Base-by-base conservation (phyloP, 2,888 invertebrate species). In the Aspidiotus destructor region DNA sequence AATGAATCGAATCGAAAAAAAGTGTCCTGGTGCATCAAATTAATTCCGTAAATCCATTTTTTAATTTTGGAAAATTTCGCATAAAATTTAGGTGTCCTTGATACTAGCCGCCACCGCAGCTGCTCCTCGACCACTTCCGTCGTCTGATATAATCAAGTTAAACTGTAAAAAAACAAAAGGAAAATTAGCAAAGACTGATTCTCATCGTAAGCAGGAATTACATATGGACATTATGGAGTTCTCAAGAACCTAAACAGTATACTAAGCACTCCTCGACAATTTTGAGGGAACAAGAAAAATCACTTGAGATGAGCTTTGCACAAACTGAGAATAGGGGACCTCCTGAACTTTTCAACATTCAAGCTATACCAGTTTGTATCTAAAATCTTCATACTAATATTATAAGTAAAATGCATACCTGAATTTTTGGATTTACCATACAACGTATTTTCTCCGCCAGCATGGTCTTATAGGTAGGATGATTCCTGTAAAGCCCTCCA, bases 61-160 rank as follows among this genome's bases (percentile, higher is more conserved):
- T 28, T 28, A 28, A n/a, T n/a, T n/a, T n/a, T n/a, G 28, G 28
- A 28, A 28, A 28, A 28, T 28, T 3, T 28, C 28, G 28, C 28
- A 28, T 28, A 28, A 28, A 28, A 28, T 60, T 9, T 8, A 60
- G n/a, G 17, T 5, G 8, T 17, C 10, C 40, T 17, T 57, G 17
- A 40, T 41, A 41, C 28, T 42, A 3, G 95, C 95, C n/a, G 95
- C 95, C 10, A 96, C 94, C 67, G 96, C 80, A 70, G 96, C 96
- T 64, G 96, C 96, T 41, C 96, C 96, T 75, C 93, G 86, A 15
- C 96, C 96, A 75, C 93, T 93, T 67, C 96, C 96, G 77, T 96
- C 96, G 77, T 95, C 93, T 0, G 94, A 94, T 69, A 96, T 79
- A 92, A 94, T 94, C 74, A 97, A 81, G 78, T 92, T 88, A 77